Conservation (phyloP, 2,113 vertebrate species). For the Psammodynastes pulverulentus region DNA sequence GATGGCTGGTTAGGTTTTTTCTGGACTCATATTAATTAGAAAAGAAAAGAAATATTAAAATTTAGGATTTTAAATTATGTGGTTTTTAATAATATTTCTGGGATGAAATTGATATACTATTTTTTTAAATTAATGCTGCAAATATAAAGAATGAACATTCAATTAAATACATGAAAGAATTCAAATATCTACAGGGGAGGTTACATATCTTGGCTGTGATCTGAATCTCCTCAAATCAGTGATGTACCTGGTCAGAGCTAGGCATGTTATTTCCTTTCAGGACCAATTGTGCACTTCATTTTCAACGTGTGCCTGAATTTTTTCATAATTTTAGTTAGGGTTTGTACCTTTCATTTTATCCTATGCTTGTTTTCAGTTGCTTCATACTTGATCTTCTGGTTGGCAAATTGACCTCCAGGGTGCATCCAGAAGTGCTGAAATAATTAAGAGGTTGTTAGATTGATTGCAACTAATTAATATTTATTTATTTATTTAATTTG, state of each 20-base stretch:
- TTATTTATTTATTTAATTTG: no score
- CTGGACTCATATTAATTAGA: not conserved
- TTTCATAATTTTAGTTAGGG: not conserved
- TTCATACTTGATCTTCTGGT: not conserved
- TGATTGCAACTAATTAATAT: not conserved
- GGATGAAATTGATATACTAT: not conserved
- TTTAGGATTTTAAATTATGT: slow-evolving; percentile 8
- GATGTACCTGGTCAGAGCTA: not conserved
- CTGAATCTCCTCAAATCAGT: not conserved
- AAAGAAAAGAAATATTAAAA: not conserved
- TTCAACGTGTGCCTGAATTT: not conserved
- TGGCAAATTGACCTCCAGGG: not conserved
- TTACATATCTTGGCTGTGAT: not conserved
- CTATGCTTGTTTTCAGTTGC: not conserved
- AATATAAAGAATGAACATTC: slow-evolving; percentile 22
- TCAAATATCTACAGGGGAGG: not conserved
- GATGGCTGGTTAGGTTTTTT: not conserved
- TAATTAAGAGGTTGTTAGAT: not conserved
- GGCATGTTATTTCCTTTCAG: not conserved
- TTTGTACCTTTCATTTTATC: not conserved
- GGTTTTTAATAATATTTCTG: slow-evolving; percentile 3
- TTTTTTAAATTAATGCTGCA: slow-evolving; percentile 23
- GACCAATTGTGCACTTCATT: not conserved
- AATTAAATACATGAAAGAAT: slow-evolving; percentile 16
- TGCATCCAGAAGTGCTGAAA: not conserved